These are phyloP conservation scores for Oreonectes daqikongensis DNA, from an alignment of 2,797 vertebrate species.

Conservation along the genomic window DNA sequence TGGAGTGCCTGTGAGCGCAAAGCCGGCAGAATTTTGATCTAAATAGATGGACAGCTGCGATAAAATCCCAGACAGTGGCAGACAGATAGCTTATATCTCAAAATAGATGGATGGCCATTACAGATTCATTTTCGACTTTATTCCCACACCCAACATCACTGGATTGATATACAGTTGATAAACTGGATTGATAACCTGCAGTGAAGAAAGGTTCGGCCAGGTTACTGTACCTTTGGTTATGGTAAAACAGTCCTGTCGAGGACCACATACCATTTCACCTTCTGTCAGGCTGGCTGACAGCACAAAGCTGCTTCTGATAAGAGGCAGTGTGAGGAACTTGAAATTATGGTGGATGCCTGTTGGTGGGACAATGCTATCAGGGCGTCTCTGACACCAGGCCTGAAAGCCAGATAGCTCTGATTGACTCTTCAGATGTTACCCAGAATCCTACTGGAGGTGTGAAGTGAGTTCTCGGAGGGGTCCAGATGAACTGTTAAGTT, in stretches of 20 bases:
- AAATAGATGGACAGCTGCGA: constrained; percentile 26
- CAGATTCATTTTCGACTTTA: constrained; percentile 12
- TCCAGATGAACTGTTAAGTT: constrained; percentile 45
- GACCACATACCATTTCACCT: constrained; percentile 63
- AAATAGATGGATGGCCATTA: neutral
- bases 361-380: constrained; percentile 30
- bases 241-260: constrained; percentile 49
- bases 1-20: neutral
- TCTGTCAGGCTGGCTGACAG: constrained; percentile 69
- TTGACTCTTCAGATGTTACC: neutral
- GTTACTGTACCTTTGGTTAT: constrained; percentile 39
- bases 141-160: neutral
- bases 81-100: constrained; percentile 25
- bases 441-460: constrained; percentile 48
- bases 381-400: constrained; percentile 25
- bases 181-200: no score
- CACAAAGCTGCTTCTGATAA: constrained; percentile 30
- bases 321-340: constrained; percentile 33
- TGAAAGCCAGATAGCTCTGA: constrained; percentile 10
- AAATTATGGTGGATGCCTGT: constrained; percentile 38
- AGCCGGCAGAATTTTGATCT: neutral
- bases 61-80: neutral
- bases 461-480: constrained; percentile 33
- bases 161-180: constrained; percentile 15
- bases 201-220: constrained; percentile 49